Percentiles rank a stretch among this genome's conserved stretches.
Evolutionary conservation across 2,113 vertebrate genomes (phyloP).

Genomic region (Gasterosteus nipponicus): DNA sequence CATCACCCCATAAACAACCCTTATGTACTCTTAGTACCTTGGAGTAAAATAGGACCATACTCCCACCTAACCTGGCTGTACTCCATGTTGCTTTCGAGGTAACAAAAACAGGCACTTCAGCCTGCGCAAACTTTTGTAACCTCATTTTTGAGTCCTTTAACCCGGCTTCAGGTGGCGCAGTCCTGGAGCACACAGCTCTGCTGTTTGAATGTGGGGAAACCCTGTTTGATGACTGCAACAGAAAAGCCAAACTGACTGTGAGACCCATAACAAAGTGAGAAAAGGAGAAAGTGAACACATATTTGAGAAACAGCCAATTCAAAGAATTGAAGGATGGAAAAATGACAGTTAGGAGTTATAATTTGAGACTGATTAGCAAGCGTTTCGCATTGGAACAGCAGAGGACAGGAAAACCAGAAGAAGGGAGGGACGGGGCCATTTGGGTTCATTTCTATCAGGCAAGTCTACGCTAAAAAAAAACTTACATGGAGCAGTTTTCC

Average conservation of each 20-base stretch:
- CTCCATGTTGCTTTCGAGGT: conserved; percentile 51
- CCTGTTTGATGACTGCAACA: conserved; percentile 72
- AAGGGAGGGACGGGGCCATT: conserved; percentile 52
- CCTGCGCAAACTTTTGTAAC: conserved; percentile 20
- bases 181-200: conserved; percentile 58
- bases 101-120: conserved; percentile 43
- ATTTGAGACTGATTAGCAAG: conserved; percentile 79
- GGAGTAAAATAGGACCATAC: conserved; percentile 51
- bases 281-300: conserved; percentile 46
- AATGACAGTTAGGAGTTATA: conserved; percentile 69
- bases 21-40: conserved; percentile 58
- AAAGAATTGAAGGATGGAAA: conserved; percentile 45
- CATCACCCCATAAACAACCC: conserved; percentile 74
- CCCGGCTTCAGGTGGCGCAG: conserved; percentile 44
- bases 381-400: conserved; percentile 75
- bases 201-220: conserved; percentile 76
- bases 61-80: conserved; percentile 51
- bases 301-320: conserved; percentile 4
- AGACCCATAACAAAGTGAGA: conserved; percentile 73
- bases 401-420: conserved; percentile 61
- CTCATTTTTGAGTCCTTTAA: conserved; percentile 49
- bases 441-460: conserved; percentile 65
- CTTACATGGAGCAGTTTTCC: conserved; percentile 71
- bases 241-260: conserved; percentile 64
- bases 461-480: conserved; percentile 49